These are phyloP conservation scores for Epinephelus awoara DNA, from an alignment of 2,797 vertebrate genomes.

Conservation along the genomic window DNA sequence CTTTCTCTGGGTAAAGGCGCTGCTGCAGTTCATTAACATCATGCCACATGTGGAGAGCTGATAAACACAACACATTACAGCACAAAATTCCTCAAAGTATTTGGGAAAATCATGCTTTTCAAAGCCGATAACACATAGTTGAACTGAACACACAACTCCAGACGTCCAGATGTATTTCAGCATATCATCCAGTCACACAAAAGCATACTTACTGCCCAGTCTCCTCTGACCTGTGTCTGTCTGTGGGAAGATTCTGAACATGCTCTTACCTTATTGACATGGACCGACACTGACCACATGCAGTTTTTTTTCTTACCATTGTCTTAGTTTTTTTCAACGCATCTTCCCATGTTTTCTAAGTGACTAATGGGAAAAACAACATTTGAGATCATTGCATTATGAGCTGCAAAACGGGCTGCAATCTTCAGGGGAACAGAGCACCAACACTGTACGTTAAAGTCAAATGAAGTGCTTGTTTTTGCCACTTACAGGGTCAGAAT, in stretches of 20 bases:
- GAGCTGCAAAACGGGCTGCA: too few relatives aligned
- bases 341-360: too few relatives aligned
- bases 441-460: too few relatives aligned
- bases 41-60: not conserved
- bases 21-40: not conserved
- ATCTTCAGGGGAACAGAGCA: too few relatives aligned
- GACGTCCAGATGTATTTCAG: not conserved
- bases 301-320: conserved; percentile 13
- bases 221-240: conserved; percentile 40
- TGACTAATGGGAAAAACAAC: too few relatives aligned
- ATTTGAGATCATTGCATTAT: too few relatives aligned
- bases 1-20: not conserved
- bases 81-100: not conserved
- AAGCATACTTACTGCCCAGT: conserved; percentile 58
- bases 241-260: conserved; percentile 46
- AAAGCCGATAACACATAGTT: conserved; percentile 7
- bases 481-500: too few relatives aligned
- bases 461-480: too few relatives aligned
- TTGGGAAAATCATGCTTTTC: conserved; percentile 20
- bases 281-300: conserved; percentile 27
- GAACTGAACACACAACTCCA: conserved; percentile 26
- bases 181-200: not conserved
- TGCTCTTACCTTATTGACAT: conserved; percentile 68
- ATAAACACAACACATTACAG: not conserved
- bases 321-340: not conserved